Base-by-base conservation (phyloP, 2,888 invertebrate genomes). In the Aleiodes testaceus region DNA sequence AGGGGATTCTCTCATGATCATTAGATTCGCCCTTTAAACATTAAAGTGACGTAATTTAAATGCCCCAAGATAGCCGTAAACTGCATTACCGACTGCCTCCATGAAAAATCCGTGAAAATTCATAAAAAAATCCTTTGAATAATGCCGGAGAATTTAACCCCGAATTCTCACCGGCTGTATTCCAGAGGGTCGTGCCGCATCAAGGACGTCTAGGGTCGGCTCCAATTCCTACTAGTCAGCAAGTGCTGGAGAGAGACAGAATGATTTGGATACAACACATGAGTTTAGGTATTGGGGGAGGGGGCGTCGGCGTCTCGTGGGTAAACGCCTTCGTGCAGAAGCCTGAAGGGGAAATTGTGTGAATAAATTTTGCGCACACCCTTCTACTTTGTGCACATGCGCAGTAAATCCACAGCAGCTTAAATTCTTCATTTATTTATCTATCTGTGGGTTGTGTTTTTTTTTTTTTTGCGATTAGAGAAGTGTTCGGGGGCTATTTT, bases 151-250 rank as follows among this genome's bases (percentile, higher is more conserved):
- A 42, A 18, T 59, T 14, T 18, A 59, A 36, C 36, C 36, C 36
- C 16, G 18, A 30, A 42, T 59, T 59, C 59, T 59, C 36, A 12
- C 55, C 36, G 14, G 59, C 26, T 36, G 59, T 59, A 59, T 30
- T 42, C 42, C 36, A 36, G 69, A 70, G 69, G 69, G 69, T 70
- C 69, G 69, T 55, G 11, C 42, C 42, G 59, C 59, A 65, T 26
- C 69, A 70, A 70, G 69, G 69, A 70, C 69, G 69, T 70, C 69
- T 70, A 55, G 69, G 69, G 69, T 70, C 69, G 69, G 50, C 50
- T 59, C 36, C 59, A 59, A 59, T 59, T 59, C 14, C 59, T 42
- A 1, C 44, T 44, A 26, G 47, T 36, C 18, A 12, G 47, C 45
- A 67, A 55, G 52, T 42, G 63, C 50, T 36, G 49, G 20, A 59